Evolutionary conservation across 1,140 invertebrate genomes (phyloP), one percentile per base, ranked within the genome.

Genomic region (Anastrepha obliqua): DNA sequence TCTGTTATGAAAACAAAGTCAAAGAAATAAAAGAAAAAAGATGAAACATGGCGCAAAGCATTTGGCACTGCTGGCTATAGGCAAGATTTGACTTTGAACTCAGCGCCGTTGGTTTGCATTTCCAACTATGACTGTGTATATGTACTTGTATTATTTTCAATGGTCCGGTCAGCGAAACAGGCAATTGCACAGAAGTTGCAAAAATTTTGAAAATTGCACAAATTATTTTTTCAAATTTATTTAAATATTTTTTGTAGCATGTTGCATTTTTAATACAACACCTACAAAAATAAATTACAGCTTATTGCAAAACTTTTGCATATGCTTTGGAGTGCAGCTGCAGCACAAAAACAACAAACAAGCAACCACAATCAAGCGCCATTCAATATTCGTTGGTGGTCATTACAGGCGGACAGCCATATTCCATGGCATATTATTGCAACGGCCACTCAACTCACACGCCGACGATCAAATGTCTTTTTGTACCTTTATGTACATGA

Each of bases 201-300:
- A 15, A 55, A 55, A n/a, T 44, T 74, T 44, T 47, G 60, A 62
- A 74, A 74, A 74, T 17, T 74, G 67, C 67, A 74, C 67, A 74
- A 74, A 74, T 74, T 74, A 74, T 44, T 74, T 74, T 74, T 74
- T 44, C 42, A n/a, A 74, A 55, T 55, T 55, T 55, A 55, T 55
- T 55, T 55, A 55, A 55, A 55, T 55, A 8, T 55, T 55, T 55
- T 55, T 55, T 47, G 11, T 58, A 20, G 74, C 74, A 51, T 81
- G 74, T 81, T 81, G 47, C 74, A 81, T 81, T 81, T 81, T 81
- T 81, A 55, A 81, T 81, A 81, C 74, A 81, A 81, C 74, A 81
- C 47, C 74, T 81, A 81, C 74, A 81, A 81, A 81, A 20, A 81
- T 81, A 81, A 81, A 81, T 81, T 81, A 58, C 20, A 55, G n/a